phyloP scores from a whole-genome alignment of 2,797 vertebrate genomes.

The Lateolabrax maculatus region DNA sequence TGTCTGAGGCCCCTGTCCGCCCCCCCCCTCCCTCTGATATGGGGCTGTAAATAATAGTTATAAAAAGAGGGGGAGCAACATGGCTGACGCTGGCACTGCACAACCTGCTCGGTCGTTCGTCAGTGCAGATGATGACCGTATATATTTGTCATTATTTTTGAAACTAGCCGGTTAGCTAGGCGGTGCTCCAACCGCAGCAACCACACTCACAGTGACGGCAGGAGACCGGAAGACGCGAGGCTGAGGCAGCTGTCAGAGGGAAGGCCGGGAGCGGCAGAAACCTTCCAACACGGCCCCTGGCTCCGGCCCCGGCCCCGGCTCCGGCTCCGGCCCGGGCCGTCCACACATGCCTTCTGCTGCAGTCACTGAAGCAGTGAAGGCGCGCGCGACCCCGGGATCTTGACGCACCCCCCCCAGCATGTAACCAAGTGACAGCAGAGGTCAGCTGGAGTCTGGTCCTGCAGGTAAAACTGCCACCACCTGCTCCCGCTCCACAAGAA shows the following conservation, averaged over 20 bases:
- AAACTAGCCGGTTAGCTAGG: not conserved
- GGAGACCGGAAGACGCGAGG: not conserved
- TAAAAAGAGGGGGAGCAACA: constrained; percentile 60
- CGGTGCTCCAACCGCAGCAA: not conserved
- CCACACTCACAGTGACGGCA: not conserved
- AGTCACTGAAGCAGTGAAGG: not conserved
- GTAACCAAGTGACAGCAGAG: constrained; percentile 39
- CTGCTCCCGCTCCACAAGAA: not conserved
- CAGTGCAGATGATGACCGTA: constrained; percentile 45
- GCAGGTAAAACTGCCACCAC: not conserved
- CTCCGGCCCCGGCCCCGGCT: too few relatives aligned
- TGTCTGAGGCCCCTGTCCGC: not conserved
- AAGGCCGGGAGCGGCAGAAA: not conserved
- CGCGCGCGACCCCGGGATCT: accelerated
- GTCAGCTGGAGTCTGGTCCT: constrained; percentile 32
- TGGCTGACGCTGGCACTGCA: constrained; percentile 76
- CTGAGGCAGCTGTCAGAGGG: constrained; percentile 9
- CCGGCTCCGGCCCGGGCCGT: too few relatives aligned
- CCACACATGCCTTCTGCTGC: not conserved
- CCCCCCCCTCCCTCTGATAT: constrained; percentile 5
- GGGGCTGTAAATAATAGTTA: constrained; percentile 22
- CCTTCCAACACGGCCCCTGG: too few relatives aligned
- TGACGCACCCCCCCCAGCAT: constrained; percentile 33
- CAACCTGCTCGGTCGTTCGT: constrained; percentile 45
- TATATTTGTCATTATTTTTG: not conserved